phyloP scores from a whole-genome alignment of 2,113 vertebrate species.

The Tapirus terrestris region DNA sequence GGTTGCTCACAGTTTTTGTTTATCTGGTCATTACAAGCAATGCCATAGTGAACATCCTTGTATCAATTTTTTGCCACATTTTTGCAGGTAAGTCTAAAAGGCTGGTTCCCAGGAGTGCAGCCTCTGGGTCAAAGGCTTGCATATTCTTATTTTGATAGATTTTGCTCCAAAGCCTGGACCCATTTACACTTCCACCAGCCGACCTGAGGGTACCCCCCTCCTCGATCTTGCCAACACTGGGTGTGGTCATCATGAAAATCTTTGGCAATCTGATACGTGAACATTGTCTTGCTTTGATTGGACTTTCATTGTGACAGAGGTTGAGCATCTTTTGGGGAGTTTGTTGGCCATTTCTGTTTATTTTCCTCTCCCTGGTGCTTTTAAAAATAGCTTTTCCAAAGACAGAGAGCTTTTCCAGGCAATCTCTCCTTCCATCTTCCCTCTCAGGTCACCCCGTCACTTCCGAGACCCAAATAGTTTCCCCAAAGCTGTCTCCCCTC shows the following conservation, averaged over 20 bases:
- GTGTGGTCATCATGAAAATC: fast-evolving
- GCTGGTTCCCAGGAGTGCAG: neutral
- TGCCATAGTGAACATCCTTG: neutral
- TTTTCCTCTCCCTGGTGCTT: neutral
- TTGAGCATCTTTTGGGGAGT: neutral
- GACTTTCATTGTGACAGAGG: neutral
- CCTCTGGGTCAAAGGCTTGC: neutral
- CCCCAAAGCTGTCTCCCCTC: neutral
- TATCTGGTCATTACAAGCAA: neutral
- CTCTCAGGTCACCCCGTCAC: neutral
- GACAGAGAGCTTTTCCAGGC: neutral
- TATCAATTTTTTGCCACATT: neutral
- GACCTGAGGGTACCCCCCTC: fast-evolving
- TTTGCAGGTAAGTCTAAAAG: neutral
- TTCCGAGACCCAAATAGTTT: neutral
- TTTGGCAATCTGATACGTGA: neutral
- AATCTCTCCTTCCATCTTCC: neutral
- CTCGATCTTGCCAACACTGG: neutral
- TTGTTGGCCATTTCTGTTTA: neutral
- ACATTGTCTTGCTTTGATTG: neutral
- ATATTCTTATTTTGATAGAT: neutral
- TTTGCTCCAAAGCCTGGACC: neutral
- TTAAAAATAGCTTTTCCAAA: neutral
- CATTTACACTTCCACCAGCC: neutral
- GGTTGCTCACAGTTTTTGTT: neutral